phyloP scores from a whole-genome alignment of 2,797 vertebrate species.

The Arrhamphus sclerolepis region DNA sequence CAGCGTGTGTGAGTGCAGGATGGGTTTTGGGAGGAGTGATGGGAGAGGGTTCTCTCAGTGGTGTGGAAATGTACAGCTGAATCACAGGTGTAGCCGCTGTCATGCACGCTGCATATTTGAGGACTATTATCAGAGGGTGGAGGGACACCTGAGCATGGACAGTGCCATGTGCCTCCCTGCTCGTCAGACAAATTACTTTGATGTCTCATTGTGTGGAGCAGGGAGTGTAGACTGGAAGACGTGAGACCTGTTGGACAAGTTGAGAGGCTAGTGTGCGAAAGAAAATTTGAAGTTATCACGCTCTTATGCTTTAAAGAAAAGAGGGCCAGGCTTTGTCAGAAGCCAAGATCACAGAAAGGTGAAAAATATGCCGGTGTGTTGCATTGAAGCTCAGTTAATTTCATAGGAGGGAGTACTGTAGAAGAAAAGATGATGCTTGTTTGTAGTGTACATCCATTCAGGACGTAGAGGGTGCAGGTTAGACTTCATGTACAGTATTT shows the following conservation, averaged over 20 bases:
- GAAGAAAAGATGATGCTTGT: no score
- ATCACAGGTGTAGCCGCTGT: conserved; percentile 68
- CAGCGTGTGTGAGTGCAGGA: conserved; percentile 29
- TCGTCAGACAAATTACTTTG: conserved; percentile 63
- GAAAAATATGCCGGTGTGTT: no score
- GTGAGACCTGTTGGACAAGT: conserved; percentile 45
- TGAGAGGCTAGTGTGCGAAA: conserved; percentile 11
- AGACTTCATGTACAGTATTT: no score
- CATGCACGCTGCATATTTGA: conserved; percentile 68
- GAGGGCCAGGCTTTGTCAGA: neutral
- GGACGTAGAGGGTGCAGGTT: no score
- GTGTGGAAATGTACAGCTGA: conserved; percentile 71
- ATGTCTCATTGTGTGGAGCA: conserved; percentile 63
- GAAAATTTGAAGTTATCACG: neutral
- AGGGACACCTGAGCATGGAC: conserved; percentile 38
- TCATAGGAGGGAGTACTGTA: no score
- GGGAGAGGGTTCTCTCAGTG: conserved; percentile 71
- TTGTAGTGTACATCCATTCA: no score
- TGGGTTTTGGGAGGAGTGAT: conserved; percentile 17
- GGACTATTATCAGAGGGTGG: conserved; percentile 61
- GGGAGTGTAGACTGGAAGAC: conserved; percentile 35
- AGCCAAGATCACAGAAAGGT: no score
- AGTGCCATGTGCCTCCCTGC: conserved; percentile 53
- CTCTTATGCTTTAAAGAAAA: conserved; percentile 3
- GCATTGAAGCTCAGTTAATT: no score